Evolutionary conservation across 1,140 invertebrate genomes (phyloP), one percentile per base, ranked within the genome.

Genomic region (Solenopsis fugax): DNA sequence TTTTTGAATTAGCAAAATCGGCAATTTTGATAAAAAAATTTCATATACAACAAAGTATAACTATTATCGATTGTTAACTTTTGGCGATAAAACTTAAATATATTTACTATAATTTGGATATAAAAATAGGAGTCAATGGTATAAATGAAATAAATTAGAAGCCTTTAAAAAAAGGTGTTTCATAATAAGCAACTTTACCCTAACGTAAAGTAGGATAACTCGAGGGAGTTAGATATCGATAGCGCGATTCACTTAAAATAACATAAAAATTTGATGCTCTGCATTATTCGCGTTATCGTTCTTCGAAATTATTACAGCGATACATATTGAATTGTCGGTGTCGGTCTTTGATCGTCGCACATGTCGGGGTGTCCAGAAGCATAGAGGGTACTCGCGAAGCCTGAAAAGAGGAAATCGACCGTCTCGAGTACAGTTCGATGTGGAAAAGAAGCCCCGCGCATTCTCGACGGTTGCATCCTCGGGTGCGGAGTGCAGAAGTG

Each of bases 381-480:
- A 41, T 48, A 48, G 7, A 16, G 12, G 7, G 10, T n/a, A 48
- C 10, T 48, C 60, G 76, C 41, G 76, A 75, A 71, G 69, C 18
- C 10, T 62, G 6, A 21, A 62, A 37, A n/a, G 45, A 86, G 60
- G 16, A 85, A 80, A 48, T n/a, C 29, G 48, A 89, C 86, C 89
- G 75, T 87, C 88, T 91, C 88, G 85, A 90, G 90, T 91, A 90
- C 54, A 29, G 37, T 71, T 52, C 34, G 64, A 64, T 58, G 84
- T 80, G 81, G 81, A 86, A 56, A 72, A 48, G 71, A 34, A 72
- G 73, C 16, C 85, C 71, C 69, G 67, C 81, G 48, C 65, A 72
- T 88, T 91, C 87, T 85, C 87, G 60, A 87, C 85, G 69, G 85
- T 82, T 86, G 87, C 77, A 80, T 82, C 86, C 82, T 80, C 52